Evolutionary conservation across 2,888 invertebrate genomes (phyloP).

Genomic region (Drosophila paramelanica): DNA sequence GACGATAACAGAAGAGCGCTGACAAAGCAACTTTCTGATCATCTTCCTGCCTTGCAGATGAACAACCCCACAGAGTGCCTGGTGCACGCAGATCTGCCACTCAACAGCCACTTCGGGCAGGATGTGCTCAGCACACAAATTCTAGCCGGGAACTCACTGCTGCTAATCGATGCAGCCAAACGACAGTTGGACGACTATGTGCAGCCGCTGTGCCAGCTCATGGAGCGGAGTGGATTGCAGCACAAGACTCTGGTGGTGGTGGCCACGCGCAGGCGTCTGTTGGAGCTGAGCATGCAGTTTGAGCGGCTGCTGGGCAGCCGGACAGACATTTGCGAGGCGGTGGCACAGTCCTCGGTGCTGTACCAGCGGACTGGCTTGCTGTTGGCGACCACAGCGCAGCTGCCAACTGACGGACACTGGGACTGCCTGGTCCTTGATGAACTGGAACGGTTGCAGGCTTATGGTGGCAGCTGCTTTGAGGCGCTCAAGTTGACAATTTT

Average conservation of each 20-base stretch:
- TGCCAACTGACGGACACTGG: neutral
- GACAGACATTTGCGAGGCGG: neutral
- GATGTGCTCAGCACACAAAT: neutral
- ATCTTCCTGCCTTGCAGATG: slow-evolving; percentile 17
- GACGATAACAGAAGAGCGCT: neutral
- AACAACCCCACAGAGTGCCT: neutral
- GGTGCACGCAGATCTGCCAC: neutral
- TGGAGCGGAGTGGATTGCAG: too few relatives aligned
- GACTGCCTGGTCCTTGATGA: neutral
- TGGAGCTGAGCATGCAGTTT: neutral
- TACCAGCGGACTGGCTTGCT: neutral
- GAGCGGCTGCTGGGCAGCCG: neutral
- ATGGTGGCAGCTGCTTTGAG: slow-evolving; percentile 7
- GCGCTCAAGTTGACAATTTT: neutral
- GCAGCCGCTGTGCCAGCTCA: neutral
- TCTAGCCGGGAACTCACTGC: neutral
- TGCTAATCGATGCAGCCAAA: slow-evolving; percentile 3
- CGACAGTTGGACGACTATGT: slow-evolving; percentile 3
- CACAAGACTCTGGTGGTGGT: neutral
- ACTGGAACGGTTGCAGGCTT: slow-evolving; percentile 2
- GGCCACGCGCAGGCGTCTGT: neutral
- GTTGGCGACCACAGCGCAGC: neutral
- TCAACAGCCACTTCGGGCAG: neutral
- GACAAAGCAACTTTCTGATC: too few relatives aligned
- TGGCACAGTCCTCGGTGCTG: neutral